These are phyloP conservation scores for Gracilinanus agilis DNA, from an alignment of 2,113 vertebrate genomes.

Conservation along the genomic window DNA sequence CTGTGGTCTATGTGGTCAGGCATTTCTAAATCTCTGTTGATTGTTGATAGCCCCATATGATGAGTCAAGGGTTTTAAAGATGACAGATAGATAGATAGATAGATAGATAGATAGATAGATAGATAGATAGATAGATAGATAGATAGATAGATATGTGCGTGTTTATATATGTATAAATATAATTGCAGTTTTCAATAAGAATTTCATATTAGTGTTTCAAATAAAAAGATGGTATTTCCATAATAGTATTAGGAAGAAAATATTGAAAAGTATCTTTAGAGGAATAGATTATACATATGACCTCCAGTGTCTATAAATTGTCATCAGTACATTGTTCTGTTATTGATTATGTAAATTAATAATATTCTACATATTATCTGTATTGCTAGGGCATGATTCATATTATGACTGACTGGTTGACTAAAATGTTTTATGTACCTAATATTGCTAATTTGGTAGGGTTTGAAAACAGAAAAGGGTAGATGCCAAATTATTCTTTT, in stretches of 20 bases:
- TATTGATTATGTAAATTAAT: slow-evolving; percentile 80
- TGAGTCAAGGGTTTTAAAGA: background rate
- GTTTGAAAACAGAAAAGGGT: background rate
- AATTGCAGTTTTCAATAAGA: background rate
- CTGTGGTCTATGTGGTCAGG: background rate
- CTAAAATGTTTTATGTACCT: slow-evolving; percentile 73
- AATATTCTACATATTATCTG: slow-evolving; percentile 74
- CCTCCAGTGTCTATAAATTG: slow-evolving; percentile 74
- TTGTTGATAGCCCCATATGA: background rate
- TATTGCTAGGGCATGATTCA: slow-evolving; percentile 76
- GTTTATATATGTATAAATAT: too few species aligned
- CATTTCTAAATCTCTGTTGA: background rate
- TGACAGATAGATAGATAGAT: too few species aligned
- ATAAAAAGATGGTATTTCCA: background rate
- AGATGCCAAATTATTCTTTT: background rate
- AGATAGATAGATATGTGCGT: too few species aligned
- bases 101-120: too few species aligned
- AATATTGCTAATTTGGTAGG: slow-evolving; percentile 73
- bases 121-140: too few species aligned
- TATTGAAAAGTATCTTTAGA: slow-evolving; percentile 61
- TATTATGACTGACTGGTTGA: slow-evolving; percentile 75
- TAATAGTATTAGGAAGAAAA: slow-evolving; percentile 37
- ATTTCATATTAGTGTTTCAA: background rate
- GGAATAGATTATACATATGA: slow-evolving; percentile 67
- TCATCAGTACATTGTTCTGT: slow-evolving; percentile 76